Evolutionary conservation across 64 coral and sea anemone genomes (phyloP), one percentile per base, ranked within the genome.

Genomic region (Montipora foliosa): DNA sequence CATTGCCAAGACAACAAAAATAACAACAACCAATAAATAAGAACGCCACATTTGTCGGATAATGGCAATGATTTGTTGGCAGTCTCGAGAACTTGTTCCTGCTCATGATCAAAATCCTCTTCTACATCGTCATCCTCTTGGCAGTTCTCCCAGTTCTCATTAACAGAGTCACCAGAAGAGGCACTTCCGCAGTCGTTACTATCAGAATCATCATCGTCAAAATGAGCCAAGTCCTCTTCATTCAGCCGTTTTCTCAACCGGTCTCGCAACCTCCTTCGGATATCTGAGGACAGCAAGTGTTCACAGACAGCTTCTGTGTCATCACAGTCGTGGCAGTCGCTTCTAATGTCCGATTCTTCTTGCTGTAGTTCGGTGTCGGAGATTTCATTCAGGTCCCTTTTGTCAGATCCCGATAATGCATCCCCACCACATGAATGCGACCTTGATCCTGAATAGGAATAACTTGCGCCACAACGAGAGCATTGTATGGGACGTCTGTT

Each of bases 1-100:
- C 73, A 90, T 68, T 95, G 87, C 93, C 88, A 95, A 49, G 88
- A 90, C 10, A 57, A 67, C 5, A 95, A 62, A 79, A 95, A 90
- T 47, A 95, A 46, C 84, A 89, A 84, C n/a, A 90, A 44, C 91
- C 91, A 93, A n/a, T 50, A 78, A 24, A 87, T 49, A 22, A 93
- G 47, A 16, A 64, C 58, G 13, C 77, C 82, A 79, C 83, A 84
- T 85, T 66, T 93, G 9, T 82, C 52, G 8, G 57, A 82, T 6
- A 82, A 14, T 24, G 21, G 55, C 79, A 60, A 10, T 5, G 53
- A 29, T 13, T 5, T 62, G 20, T 22, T 62, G 6, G 48, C 22
- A 7, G 19, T 82, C 9, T 82, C 57, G 2, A 12, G 25, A 10
- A 12, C 74, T 76, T 44, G 22, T 4, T 73, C 6, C 69, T 73